A percentile compares a stretch with the other conserved stretches of the same genome.
These are phyloP conservation scores for Illadopsis cleaveri DNA, from an alignment of 2,113 vertebrate species.

Conservation along the genomic window DNA sequence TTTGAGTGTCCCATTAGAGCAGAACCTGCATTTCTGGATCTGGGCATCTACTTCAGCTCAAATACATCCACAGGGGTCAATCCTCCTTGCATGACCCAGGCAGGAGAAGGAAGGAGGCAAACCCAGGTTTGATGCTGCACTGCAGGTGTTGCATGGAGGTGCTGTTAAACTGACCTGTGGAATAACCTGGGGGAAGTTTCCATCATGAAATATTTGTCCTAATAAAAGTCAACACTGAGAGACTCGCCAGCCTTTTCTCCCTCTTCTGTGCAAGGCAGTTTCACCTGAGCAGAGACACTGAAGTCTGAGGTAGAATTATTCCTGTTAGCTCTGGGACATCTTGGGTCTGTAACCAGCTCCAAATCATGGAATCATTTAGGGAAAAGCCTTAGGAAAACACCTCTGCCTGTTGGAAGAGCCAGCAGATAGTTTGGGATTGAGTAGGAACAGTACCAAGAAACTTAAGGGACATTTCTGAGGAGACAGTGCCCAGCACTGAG, in stretches of 20 bases:
- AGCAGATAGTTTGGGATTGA: background rate
- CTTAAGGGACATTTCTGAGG: background rate
- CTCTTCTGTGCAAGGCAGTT: accelerated
- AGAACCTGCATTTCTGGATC: background rate
- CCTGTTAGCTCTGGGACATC: background rate
- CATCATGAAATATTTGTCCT: background rate
- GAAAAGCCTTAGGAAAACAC: background rate
- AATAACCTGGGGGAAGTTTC: background rate
- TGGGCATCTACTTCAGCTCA: background rate
- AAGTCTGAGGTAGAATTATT: background rate
- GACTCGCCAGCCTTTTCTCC: background rate
- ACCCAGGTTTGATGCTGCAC: accelerated
- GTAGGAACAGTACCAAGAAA: background rate
- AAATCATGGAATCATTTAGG: background rate
- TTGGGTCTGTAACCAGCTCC: background rate
- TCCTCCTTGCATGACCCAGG: too few relatives aligned
- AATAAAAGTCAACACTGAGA: background rate
- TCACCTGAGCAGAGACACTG: background rate
- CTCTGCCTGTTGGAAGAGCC: background rate
- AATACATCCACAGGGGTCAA: background rate
- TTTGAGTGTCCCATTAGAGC: background rate
- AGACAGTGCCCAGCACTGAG: background rate
- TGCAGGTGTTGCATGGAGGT: background rate
- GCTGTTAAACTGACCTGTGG: background rate
- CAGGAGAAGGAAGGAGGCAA: background rate